Base-by-base conservation (phyloP, 2,888 invertebrate genomes). In the Biston betularia region DNA sequence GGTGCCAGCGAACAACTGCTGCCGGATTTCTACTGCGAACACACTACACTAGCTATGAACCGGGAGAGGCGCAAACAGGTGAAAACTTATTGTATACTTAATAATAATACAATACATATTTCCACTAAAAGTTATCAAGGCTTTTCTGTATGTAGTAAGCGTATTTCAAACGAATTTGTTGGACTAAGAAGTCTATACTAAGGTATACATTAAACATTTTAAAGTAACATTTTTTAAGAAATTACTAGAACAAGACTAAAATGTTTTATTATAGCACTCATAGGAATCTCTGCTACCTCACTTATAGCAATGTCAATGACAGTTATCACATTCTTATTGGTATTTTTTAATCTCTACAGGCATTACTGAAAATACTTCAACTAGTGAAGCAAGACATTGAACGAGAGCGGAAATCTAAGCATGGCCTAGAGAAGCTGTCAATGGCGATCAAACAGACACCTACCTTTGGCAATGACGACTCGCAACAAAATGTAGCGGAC, bases 11-110 rank as follows among this genome's bases (percentile, higher is more conserved):
- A 98, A 82, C 98, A 98, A 87, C 94, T 98, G 60, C 90, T 99
- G 71, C 98, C 98, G 0, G 98, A 98, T 89, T 98, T 98, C 93
- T 98, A 98, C 90, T 98, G 98, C 79, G 98, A 99, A 86, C 98
- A 99, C 89, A 96, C 97, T 73, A 97, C 97, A 1, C 95, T 98
- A 78, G 97, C 97, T 38, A 98, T 99, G 98, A 98, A 98, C 87
- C 94, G 96, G 61, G 98, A 98, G 81, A 94, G 98, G 69, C 95
- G 98, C 79, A 97, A 97, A 91, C 97, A 97, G 92, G 96, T 96
- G 68, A 53, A 24, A 24, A 24, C 24, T 24, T 24, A 1, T 24
- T 24, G 1, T 24, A 24, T 1, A 3, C 24, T 24, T 24, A 24
- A 24, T 24, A 24, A 24, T n/a, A n/a, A n/a, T n/a, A n/a, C n/a